A percentile compares a stretch with the other conserved stretches of the same genome.
These are phyloP conservation scores for Maconellicoccus hirsutus DNA, from an alignment of 1,140 invertebrate species.

Conservation along the genomic window DNA sequence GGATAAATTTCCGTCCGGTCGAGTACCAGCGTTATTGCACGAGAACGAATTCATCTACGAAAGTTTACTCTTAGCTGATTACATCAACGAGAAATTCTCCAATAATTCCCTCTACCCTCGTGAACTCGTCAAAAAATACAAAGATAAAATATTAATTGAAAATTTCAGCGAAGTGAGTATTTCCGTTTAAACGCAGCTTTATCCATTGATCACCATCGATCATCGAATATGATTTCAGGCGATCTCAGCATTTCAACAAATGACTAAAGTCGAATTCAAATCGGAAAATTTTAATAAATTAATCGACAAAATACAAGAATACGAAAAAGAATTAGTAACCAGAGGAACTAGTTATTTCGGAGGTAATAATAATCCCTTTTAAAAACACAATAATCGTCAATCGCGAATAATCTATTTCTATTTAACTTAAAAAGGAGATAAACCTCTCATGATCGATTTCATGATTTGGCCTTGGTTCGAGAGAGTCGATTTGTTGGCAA, in stretches of 20 bases:
- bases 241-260: conserved; percentile 27
- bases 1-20: conserved; percentile 55
- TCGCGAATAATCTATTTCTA: neutral
- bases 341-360: conserved; percentile 53
- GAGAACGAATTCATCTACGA: conserved; percentile 58
- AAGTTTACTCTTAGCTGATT: conserved; percentile 70
- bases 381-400: too few species aligned
- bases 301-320: conserved; percentile 44
- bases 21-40: conserved; percentile 64
- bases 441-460: conserved; percentile 70
- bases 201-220: too few species aligned
- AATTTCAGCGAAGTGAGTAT: conserved; percentile 41
- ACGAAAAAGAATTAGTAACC: conserved; percentile 52
- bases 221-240: conserved; percentile 25
- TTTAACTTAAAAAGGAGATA: conserved; percentile 29
- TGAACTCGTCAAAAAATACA: conserved; percentile 62
- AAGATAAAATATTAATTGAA: conserved; percentile 66
- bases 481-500: conserved; percentile 44
- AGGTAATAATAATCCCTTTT: too few species aligned
- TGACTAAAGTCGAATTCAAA: conserved; percentile 27
- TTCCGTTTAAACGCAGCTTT: neutral
- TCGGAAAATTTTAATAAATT: conserved; percentile 35
- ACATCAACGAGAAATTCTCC: conserved; percentile 64
- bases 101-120: conserved; percentile 50
- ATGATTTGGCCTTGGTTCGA: conserved; percentile 89